phyloP scores from a whole-genome alignment of 2,888 invertebrate species.

The Leptura quadrifasciata region DNA sequence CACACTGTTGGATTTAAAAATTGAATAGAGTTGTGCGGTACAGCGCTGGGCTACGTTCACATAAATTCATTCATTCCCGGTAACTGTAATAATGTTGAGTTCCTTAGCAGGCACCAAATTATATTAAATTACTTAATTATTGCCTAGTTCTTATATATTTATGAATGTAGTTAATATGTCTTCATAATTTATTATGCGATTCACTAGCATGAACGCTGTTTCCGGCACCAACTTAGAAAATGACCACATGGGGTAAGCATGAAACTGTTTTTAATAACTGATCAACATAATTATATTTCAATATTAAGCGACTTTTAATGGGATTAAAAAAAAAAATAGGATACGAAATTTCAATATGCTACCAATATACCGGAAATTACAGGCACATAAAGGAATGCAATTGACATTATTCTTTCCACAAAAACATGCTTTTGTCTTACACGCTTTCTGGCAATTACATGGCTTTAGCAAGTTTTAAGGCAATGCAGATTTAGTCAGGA shows the following conservation, averaged over 20 bases:
- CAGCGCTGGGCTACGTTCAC: neutral
- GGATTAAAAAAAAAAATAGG: no score
- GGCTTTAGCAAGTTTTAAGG: no score
- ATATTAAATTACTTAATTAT: constrained; percentile 3
- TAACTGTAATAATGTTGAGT: constrained; percentile 4
- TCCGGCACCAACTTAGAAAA: neutral
- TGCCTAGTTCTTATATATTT: neutral
- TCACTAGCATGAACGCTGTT: neutral
- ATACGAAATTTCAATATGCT: no score
- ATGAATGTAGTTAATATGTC: neutral
- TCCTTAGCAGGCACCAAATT: neutral
- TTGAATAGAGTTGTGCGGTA: neutral
- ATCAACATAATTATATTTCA: no score
- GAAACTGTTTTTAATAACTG: neutral
- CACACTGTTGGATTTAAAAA: constrained; percentile 7
- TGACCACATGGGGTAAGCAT: neutral
- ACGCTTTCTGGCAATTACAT: no score
- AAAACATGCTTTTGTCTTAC: no score
- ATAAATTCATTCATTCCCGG: neutral
- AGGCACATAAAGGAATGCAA: no score
- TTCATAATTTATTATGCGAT: neutral
- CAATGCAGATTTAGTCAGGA: no score
- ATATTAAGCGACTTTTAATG: no score
- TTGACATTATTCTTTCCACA: no score
- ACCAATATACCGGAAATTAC: no score